Evolutionary conservation across 2,888 invertebrate genomes (phyloP), one percentile per base, ranked within the genome.

Genomic region (Nebria salina): DNA sequence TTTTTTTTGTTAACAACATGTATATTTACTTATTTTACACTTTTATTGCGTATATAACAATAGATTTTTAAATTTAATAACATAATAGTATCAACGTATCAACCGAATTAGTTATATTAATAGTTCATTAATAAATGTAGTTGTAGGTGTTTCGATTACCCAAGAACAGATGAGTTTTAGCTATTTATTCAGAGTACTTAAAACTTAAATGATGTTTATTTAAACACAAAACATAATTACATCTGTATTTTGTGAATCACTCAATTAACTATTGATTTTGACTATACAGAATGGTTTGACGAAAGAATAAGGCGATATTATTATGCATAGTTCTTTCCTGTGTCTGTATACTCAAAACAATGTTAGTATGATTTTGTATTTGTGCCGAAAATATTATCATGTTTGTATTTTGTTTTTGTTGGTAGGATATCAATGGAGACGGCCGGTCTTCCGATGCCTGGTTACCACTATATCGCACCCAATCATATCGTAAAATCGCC

Each of bases 341-440:
- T 34, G 5, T 34, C 34, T 34, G 34, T 34, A 34, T 34, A 34
- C 1, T 34, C 34, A 34, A 34, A 34, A 34, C 34, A 34, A 34
- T 54, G 54, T 54, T 54, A 54, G 4, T 6, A 34, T 54, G 2
- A 11, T 54, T 11, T 3, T 54, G 54, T 54, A 54, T 54, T 11
- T 54, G 13, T 5, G 54, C 11, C 13, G 54, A 54, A 7, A 54
- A 11, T 54, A 54, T 8, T 54, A 54, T 54, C 13, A 54, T 54
- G 13, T 54, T 54, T 11, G 54, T 11, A 54, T 13, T 54, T 7
- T 1, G 54, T 54, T 54, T 34, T 54, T 54, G 54, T 54, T 54
- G 13, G 83, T 93, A 97, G 97, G 93, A 96, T 97, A 95, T 95
- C 96, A 83, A 96, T 97, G 96, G 97, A 97, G 92, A 97, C 97